Conservation (phyloP, 2,888 invertebrate species). For the Diarsia dahlii region DNA sequence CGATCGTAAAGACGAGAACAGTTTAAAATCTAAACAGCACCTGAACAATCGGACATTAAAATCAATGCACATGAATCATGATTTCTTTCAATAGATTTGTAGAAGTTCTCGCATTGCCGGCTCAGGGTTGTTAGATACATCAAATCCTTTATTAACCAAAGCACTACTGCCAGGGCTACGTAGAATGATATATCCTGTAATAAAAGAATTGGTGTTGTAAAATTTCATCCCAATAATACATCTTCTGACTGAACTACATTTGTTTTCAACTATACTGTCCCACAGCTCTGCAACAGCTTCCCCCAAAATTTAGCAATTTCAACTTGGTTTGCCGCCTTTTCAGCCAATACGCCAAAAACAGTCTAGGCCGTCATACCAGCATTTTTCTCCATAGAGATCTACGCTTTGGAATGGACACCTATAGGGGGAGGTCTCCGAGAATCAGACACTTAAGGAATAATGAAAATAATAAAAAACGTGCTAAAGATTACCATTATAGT, state of each 20-base stretch:
- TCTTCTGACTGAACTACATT: not conserved
- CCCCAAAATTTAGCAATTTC: not conserved
- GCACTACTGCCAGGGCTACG: not conserved
- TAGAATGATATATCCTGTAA: conserved; percentile 2
- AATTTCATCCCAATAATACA: not conserved
- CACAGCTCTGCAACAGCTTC: not conserved
- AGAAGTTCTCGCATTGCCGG: conserved; percentile 28
- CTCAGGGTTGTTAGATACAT: conserved; percentile 2
- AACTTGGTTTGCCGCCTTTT: not conserved
- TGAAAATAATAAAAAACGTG: too few species aligned
- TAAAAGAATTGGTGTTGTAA: not conserved
- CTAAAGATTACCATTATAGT: too few species aligned
- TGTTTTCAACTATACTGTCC: not conserved
- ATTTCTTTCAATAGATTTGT: not conserved
- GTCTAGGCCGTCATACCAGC: not conserved
- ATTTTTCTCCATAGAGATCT: not conserved
- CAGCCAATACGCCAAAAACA: not conserved
- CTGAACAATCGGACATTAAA: conserved; percentile 11
- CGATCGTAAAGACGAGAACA: not conserved
- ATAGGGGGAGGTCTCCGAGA: too few species aligned
- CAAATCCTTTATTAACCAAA: conserved; percentile 16
- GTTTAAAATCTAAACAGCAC: not conserved
- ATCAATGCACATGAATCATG: conserved; percentile 10
- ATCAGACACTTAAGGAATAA: too few species aligned
- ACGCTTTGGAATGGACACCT: not conserved